Evolutionary conservation across 2,113 vertebrate species (phyloP).

Genomic region (Ammodytes dubius): DNA sequence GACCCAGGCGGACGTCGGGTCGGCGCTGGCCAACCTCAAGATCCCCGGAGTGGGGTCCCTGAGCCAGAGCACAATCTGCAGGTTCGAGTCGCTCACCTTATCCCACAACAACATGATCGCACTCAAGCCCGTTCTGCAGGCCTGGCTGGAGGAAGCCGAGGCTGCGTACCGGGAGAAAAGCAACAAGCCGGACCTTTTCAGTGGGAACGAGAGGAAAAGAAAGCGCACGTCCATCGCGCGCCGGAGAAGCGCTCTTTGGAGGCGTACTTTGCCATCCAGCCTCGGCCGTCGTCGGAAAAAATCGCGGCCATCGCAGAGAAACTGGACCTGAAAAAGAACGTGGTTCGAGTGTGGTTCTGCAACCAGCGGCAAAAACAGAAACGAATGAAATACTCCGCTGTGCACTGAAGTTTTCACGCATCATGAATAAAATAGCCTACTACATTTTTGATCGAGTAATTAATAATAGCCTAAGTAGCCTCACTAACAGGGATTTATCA

Average conservation of each 20-base stretch:
- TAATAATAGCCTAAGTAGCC: constrained; percentile 74
- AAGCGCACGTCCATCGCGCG: constrained; percentile 94
- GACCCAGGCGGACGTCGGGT: constrained; percentile 94
- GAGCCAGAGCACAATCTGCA: constrained; percentile 97
- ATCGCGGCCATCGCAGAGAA: constrained; percentile 94
- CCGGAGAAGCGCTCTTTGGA: constrained; percentile 95
- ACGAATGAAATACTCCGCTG: constrained; percentile 95
- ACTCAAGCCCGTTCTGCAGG: constrained; percentile 92
- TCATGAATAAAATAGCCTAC: constrained; percentile 77
- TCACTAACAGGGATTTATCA: constrained; percentile 80
- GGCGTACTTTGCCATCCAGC: constrained; percentile 95
- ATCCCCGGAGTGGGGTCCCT: constrained; percentile 94
- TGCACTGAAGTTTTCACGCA: constrained; percentile 82
- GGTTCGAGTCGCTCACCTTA: constrained; percentile 95
- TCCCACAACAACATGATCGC: constrained; percentile 98
- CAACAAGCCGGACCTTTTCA: constrained; percentile 90
- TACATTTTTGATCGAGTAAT: constrained; percentile 80
- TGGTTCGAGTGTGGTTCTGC: constrained; percentile 96
- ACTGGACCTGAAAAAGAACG: constrained; percentile 95
- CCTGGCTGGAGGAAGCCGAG: constrained; percentile 95
- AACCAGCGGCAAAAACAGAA: constrained; percentile 97
- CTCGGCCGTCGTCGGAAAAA: constrained; percentile 93
- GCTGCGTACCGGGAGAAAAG: constrained; percentile 90
- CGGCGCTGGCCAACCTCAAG: constrained; percentile 92
- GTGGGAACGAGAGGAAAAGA: constrained; percentile 88